These are phyloP conservation scores for Ciconia boyciana DNA, from an alignment of 2,113 vertebrate species.

Conservation along the genomic window DNA sequence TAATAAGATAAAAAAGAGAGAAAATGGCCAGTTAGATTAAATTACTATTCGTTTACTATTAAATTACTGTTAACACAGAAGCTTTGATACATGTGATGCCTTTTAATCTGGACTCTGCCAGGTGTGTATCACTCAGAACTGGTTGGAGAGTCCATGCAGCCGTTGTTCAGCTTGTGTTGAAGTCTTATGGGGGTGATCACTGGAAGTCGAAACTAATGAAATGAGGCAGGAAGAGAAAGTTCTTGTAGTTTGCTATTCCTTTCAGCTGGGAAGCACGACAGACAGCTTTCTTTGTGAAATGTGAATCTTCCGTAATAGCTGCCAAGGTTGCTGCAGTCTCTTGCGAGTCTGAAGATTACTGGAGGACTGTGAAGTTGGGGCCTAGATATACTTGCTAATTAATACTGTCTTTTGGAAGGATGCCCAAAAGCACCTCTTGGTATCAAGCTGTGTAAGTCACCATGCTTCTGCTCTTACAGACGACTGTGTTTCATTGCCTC, in stretches of 20 bases:
- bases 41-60: background rate
- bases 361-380: background rate
- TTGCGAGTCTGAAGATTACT: background rate
- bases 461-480: background rate
- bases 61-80: background rate
- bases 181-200: background rate
- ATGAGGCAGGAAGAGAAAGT: background rate
- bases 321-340: background rate
- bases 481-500: background rate
- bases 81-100: background rate
- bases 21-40: slow-evolving; percentile 42
- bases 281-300: background rate
- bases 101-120: background rate
- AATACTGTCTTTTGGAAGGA: background rate
- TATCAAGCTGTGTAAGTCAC: background rate
- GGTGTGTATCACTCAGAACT: background rate
- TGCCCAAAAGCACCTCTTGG: background rate
- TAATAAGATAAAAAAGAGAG: slow-evolving; percentile 24
- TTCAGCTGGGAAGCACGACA: background rate
- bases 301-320: background rate
- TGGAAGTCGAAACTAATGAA: background rate
- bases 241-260: background rate
- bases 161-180: rapidly evolving
- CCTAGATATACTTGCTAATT: background rate
- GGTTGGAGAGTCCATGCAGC: background rate